These are phyloP conservation scores for Eulemur rubriventer DNA, from an alignment of 2,797 vertebrate genomes.

Conservation along the genomic window DNA sequence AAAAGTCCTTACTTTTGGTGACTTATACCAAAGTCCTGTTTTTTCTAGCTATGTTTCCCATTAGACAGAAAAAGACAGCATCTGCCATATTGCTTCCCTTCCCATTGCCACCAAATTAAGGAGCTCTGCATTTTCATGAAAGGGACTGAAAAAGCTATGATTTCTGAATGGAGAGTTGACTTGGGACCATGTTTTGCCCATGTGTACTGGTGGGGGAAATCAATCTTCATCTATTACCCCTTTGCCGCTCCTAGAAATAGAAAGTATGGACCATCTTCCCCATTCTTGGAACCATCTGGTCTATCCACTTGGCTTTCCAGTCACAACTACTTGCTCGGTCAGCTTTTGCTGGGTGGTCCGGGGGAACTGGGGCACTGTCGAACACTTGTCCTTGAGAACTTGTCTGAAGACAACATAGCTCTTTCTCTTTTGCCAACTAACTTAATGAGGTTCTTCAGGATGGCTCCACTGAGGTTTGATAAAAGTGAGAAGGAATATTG, in stretches of 20 bases:
- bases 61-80: neutral
- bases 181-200: slow-evolving; percentile 12
- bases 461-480: slow-evolving; percentile 37
- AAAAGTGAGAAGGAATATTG: slow-evolving; percentile 69
- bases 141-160: neutral
- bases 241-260: neutral
- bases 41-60: neutral
- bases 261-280: neutral
- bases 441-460: slow-evolving; percentile 59
- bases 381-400: slow-evolving; percentile 57
- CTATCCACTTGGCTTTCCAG: slow-evolving; percentile 35
- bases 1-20: neutral
- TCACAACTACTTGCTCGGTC: slow-evolving; percentile 42
- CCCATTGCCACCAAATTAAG: neutral
- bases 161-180: slow-evolving; percentile 21
- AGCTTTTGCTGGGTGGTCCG: slow-evolving; percentile 49
- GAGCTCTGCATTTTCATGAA: slow-evolving; percentile 24
- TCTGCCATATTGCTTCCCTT: neutral
- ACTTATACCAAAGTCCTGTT: neutral
- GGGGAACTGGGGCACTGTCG: slow-evolving; percentile 36
- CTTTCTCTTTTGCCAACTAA: slow-evolving; percentile 68
- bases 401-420: slow-evolving; percentile 45
- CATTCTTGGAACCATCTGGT: slow-evolving; percentile 24
- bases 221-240: neutral
- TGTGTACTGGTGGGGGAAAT: neutral